Conservation (phyloP, 2,888 invertebrate genomes). For the Rhaphigaster nebulosa region DNA sequence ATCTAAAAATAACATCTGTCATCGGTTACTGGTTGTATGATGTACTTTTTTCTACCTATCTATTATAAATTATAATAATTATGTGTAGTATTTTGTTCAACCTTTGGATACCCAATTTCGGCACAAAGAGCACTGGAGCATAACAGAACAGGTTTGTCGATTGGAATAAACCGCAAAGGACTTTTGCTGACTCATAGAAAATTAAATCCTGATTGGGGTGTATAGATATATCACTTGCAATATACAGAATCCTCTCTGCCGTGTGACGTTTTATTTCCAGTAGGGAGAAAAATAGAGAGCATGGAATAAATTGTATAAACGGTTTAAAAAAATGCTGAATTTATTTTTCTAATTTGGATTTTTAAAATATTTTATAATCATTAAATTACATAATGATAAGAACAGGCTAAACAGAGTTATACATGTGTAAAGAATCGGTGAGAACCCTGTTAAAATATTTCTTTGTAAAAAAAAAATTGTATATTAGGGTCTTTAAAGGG, state of each 20-base stretch:
- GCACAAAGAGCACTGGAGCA: neutral
- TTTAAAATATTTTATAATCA: neutral
- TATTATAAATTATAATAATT: too few relatives aligned
- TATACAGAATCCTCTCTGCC: neutral
- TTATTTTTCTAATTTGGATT: neutral
- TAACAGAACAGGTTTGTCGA: neutral
- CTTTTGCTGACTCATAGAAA: neutral
- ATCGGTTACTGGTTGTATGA: too few relatives aligned
- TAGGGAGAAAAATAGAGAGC: neutral
- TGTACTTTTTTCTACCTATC: too few relatives aligned
- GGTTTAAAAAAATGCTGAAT: neutral
- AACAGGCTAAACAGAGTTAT: neutral
- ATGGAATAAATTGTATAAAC: neutral
- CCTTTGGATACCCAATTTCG: neutral
- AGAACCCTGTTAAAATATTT: neutral
- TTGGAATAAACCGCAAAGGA: neutral
- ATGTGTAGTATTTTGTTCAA: too few relatives aligned
- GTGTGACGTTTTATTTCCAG: conserved; percentile 2
- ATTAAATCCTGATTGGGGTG: neutral
- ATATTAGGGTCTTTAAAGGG: neutral
- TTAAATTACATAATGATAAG: neutral
- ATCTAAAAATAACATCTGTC: too few relatives aligned
- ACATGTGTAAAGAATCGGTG: neutral
- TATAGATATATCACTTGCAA: neutral
- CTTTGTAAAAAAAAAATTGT: neutral